phyloP scores from a whole-genome alignment of 2,113 vertebrate species.

The Calonectris borealis region DNA sequence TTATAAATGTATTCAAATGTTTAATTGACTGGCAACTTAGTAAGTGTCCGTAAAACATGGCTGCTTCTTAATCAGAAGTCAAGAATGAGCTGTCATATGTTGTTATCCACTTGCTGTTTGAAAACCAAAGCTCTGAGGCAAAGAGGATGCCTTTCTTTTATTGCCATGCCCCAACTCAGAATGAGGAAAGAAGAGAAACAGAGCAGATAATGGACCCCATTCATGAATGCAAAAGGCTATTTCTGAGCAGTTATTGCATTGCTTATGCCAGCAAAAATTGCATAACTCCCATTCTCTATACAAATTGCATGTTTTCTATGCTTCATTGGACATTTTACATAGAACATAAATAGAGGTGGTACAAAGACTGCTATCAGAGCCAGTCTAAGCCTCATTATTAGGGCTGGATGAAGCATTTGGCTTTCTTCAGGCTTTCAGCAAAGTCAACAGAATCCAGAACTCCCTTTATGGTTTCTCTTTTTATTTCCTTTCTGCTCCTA shows the following conservation, averaged over 20 bases:
- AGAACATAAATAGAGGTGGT: slow-evolving; percentile 37
- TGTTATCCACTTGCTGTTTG: slow-evolving; percentile 16
- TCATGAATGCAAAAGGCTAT: slow-evolving; percentile 39
- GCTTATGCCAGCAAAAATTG: slow-evolving; percentile 61
- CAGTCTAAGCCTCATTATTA: slow-evolving; percentile 31
- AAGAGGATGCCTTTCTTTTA: background rate
- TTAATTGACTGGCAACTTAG: slow-evolving; percentile 30
- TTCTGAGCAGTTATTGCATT: slow-evolving; percentile 47
- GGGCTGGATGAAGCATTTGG: slow-evolving; percentile 14
- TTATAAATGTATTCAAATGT: background rate
- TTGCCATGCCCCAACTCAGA: background rate
- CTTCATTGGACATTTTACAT: slow-evolving; percentile 53
- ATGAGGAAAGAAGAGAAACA: background rate
- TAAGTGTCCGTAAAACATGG: slow-evolving; percentile 4
- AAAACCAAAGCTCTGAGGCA: slow-evolving; percentile 18
- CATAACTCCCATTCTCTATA: slow-evolving; percentile 33
- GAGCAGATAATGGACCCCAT: slow-evolving; percentile 13
- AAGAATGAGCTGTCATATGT: slow-evolving; percentile 12
- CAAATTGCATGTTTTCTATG: slow-evolving; percentile 56
- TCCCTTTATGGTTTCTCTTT: background rate
- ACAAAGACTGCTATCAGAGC: slow-evolving; percentile 21
- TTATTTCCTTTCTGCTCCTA: background rate
- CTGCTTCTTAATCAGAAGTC: slow-evolving; percentile 31
- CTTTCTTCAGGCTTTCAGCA: slow-evolving; percentile 11
- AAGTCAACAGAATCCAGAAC: background rate